phyloP scores from a whole-genome alignment of 2,888 invertebrate species.

The Ichneumon xanthorius region DNA sequence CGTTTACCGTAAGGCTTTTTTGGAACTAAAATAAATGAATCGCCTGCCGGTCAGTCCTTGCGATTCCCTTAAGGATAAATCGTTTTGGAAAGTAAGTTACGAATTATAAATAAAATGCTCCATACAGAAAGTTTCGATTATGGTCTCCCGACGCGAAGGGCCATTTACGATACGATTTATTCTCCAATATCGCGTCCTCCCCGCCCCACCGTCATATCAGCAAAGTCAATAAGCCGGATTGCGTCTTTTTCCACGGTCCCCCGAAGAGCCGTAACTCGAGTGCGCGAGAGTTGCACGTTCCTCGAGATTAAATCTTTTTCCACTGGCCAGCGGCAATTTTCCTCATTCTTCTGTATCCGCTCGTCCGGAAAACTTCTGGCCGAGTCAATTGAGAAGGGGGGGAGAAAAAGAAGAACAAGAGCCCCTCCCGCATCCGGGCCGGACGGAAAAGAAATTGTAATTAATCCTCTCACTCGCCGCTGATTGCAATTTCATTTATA shows the following conservation, averaged over 20 bases:
- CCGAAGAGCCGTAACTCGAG: conserved; percentile 52
- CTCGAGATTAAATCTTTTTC: conserved; percentile 64
- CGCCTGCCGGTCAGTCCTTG: too few relatives aligned
- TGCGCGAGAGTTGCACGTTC: conserved; percentile 49
- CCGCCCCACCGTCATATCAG: conserved; percentile 23
- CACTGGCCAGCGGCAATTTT: conserved; percentile 56
- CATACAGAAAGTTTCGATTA: background rate
- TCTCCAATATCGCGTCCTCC: conserved; percentile 14
- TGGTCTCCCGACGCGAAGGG: background rate
- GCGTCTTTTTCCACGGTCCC: conserved; percentile 22
- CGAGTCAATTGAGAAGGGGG: conserved; percentile 55
- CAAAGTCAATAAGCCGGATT: conserved; percentile 61
- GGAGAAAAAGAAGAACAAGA: conserved; percentile 6
- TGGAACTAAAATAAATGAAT: too few relatives aligned
- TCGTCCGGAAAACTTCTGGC: conserved; percentile 19
- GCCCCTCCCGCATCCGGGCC: background rate
- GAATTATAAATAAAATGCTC: too few relatives aligned
- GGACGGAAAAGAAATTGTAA: conserved; percentile 34
- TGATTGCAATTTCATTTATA: conserved; percentile 46
- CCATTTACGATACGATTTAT: conserved; percentile 16
- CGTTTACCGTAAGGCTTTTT: too few relatives aligned
- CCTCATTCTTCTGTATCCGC: conserved; percentile 45
- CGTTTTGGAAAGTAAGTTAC: too few relatives aligned
- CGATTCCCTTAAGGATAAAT: too few relatives aligned
- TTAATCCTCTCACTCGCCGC: conserved; percentile 36